Evolutionary conservation across 2,888 invertebrate species (phyloP).

Genomic region (Caenorhabditis macrosperma): DNA sequence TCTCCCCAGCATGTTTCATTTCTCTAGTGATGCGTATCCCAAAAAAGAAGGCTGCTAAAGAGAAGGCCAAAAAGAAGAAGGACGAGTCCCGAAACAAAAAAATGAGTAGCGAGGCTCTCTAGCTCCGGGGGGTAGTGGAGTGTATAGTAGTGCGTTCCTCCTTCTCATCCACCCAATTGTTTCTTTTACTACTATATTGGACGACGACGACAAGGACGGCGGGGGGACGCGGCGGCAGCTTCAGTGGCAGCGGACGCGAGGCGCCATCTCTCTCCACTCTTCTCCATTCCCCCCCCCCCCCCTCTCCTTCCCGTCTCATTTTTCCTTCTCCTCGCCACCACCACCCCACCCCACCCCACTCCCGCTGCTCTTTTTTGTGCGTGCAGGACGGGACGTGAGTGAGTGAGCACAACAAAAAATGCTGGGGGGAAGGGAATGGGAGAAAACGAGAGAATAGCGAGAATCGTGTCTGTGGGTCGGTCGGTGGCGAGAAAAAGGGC

Average conservation of each 20-base stretch:
- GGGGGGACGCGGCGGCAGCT: constrained; percentile 25
- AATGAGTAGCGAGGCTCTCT: constrained; percentile 6
- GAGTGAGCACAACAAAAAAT: constrained; percentile 27
- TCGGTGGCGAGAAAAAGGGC: constrained; percentile 44
- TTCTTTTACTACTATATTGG: constrained; percentile 56
- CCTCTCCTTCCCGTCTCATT: constrained; percentile 9
- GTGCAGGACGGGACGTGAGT: constrained; percentile 8
- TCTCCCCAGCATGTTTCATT: too few relatives aligned
- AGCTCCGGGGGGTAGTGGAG: neutral
- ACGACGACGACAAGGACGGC: constrained; percentile 29
- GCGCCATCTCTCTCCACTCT: constrained; percentile 14
- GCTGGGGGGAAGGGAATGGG: constrained; percentile 9
- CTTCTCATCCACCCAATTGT: constrained; percentile 51
- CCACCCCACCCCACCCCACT: constrained; percentile 5
- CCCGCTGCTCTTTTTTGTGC: constrained; percentile 38
- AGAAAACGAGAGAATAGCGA: constrained; percentile 23
- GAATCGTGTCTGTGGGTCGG: neutral
- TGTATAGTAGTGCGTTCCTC: constrained; percentile 36
- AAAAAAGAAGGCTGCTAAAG: neutral
- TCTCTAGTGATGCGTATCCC: neutral
- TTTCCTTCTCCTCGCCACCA: neutral
- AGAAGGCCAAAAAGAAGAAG: neutral
- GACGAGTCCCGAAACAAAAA: neutral
- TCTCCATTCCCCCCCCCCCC: too few relatives aligned
- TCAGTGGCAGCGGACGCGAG: constrained; percentile 7